These are phyloP conservation scores for Haliclona indistincta DNA, from an alignment of 37 sponge, comb jelly and placozoan genomes.

Conservation along the genomic window DNA sequence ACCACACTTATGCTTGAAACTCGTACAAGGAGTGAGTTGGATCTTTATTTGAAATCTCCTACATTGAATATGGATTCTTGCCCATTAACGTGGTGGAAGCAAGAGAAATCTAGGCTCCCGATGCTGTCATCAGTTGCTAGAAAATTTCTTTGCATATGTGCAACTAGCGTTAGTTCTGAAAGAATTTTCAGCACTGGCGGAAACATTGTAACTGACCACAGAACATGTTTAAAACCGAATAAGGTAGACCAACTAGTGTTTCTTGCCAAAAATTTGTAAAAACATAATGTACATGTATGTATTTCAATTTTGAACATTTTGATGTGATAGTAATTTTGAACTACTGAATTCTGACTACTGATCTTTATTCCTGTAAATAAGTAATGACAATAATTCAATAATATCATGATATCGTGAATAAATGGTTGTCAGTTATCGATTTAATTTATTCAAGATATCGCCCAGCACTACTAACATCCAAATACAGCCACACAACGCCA, in stretches of 20 bases:
- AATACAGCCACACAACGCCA: too few species aligned
- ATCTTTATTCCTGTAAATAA: too few species aligned
- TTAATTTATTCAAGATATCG: too few species aligned
- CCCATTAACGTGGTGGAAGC: slow-evolving; percentile 37
- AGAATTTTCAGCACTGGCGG: slow-evolving; percentile 20
- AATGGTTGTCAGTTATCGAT: too few species aligned
- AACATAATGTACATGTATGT: not conserved
- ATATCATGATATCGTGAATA: too few species aligned
- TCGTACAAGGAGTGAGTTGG: not conserved
- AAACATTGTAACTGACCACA: not conserved
- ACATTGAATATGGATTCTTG: not conserved
- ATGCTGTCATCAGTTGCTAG: slow-evolving; percentile 9
- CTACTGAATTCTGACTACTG: too few species aligned
- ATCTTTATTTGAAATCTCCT: slow-evolving; percentile 4
- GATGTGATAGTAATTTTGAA: too few species aligned
- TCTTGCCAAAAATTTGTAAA: slow-evolving; percentile 27
- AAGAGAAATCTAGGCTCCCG: not conserved
- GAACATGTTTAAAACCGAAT: slow-evolving; percentile 18
- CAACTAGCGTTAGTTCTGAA: slow-evolving; percentile 24
- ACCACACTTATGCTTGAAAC: not conserved
- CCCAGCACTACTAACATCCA: too few species aligned
- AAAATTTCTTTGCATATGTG: slow-evolving; percentile 22
- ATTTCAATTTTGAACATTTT: not conserved
- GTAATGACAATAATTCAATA: too few species aligned
- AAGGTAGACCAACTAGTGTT: slow-evolving; percentile 29